phyloP scores from a whole-genome alignment of 2,888 invertebrate species.

The Macrosoma leucophasiata region DNA sequence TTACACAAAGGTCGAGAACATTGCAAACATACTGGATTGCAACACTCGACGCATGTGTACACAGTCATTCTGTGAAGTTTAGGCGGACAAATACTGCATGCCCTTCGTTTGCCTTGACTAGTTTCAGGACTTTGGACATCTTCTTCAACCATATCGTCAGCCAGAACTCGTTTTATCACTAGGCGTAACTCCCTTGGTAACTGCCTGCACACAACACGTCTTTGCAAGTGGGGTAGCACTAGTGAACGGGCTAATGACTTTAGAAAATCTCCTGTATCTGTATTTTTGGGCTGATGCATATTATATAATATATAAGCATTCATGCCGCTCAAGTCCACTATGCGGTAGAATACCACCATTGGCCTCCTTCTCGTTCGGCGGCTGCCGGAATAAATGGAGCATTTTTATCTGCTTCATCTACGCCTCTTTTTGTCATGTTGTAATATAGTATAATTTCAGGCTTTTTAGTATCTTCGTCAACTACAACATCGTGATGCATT shows the following conservation, averaged over 20 bases:
- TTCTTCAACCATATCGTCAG: slow-evolving; percentile 21
- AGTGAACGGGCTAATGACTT: slow-evolving; percentile 17
- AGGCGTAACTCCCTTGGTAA: slow-evolving; percentile 17
- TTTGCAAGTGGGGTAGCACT: slow-evolving; percentile 15
- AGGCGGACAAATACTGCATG: no score
- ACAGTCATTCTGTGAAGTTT: slow-evolving; percentile 20
- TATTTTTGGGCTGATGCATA: slow-evolving; percentile 15
- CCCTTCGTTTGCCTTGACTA: slow-evolving; percentile 21
- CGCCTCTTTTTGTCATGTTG: no score
- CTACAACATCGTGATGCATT: slow-evolving; percentile 8
- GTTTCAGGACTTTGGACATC: slow-evolving; percentile 19
- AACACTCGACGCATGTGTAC: slow-evolving; percentile 20
- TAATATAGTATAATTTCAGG: slow-evolving; percentile 17
- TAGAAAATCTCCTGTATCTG: slow-evolving; percentile 17
- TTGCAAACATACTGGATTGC: slow-evolving; percentile 18
- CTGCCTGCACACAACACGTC: slow-evolving; percentile 15
- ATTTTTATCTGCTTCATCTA: slow-evolving; percentile 18
- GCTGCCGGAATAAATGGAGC: slow-evolving; percentile 19
- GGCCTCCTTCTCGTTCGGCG: slow-evolving; percentile 17
- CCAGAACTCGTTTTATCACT: slow-evolving; percentile 24
- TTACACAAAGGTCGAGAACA: slow-evolving; percentile 19
- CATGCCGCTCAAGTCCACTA: slow-evolving; percentile 13
- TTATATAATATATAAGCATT: slow-evolving; percentile 8
- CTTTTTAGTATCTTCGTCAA: slow-evolving; percentile 15
- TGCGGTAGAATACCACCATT: slow-evolving; percentile 16